These are phyloP conservation scores for Falco columbarius DNA, from an alignment of 2,797 vertebrate genomes.

Conservation along the genomic window DNA sequence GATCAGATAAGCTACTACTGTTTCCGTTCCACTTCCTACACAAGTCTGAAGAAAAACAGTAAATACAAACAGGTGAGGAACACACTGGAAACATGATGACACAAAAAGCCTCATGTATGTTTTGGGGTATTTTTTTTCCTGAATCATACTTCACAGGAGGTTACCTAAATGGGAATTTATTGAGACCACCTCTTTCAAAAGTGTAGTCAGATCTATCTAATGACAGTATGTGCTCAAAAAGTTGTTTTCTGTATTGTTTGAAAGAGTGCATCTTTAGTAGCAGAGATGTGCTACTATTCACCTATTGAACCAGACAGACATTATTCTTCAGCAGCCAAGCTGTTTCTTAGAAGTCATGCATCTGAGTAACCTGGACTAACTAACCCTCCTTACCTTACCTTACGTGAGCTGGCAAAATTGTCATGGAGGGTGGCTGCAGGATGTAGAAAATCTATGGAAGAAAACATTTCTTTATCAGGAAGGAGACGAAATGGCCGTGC, in stretches of 20 bases:
- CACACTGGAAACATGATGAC: not conserved
- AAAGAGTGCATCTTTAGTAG: not conserved
- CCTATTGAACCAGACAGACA: not conserved
- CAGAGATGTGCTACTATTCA: not conserved
- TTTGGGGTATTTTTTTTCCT: not conserved
- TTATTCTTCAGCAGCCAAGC: not conserved
- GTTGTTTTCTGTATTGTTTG: not conserved
- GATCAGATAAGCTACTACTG: not conserved
- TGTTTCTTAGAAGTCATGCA: not conserved
- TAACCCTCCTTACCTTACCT: not conserved
- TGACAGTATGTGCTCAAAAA: not conserved
- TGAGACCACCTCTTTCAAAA: not conserved
- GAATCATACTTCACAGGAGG: not conserved
- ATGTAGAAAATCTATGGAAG: not conserved
- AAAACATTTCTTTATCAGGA: not conserved
- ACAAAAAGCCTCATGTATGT: not conserved
- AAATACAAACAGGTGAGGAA: not conserved
- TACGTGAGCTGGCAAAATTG: not conserved
- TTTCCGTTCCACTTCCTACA: not conserved
- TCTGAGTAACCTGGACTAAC: not conserved
- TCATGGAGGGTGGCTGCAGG: not conserved
- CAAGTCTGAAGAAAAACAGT: not conserved
- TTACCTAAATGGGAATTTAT: not conserved
- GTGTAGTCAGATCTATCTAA: not conserved
- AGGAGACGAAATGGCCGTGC: not conserved